These are phyloP conservation scores for Aporrectodea caliginosa DNA, from an alignment of 1,140 invertebrate species.

Conservation along the genomic window DNA sequence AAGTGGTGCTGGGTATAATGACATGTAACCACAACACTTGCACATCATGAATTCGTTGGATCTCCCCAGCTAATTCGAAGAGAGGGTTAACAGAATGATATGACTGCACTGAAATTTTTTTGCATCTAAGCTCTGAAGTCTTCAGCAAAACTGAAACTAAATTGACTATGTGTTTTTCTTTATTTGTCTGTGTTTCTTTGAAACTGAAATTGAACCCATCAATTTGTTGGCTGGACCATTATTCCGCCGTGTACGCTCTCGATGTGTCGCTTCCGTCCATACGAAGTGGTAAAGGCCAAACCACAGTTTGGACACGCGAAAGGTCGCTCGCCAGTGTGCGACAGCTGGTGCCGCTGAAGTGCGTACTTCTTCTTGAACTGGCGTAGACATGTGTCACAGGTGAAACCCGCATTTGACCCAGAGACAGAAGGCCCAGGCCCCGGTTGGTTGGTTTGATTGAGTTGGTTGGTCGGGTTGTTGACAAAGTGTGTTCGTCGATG, in stretches of 20 bases:
- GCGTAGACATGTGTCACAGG: not conserved
- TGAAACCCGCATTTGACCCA: not conserved
- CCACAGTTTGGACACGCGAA: slow-evolving; percentile 13
- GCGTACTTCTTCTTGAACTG: not conserved
- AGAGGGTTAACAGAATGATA: too few relatives aligned
- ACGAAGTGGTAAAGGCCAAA: slow-evolving; percentile 1
- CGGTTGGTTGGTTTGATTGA: too few relatives aligned
- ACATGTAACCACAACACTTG: too few relatives aligned
- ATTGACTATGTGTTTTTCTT: too few relatives aligned
- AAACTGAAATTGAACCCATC: not conserved
- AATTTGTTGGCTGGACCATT: not conserved
- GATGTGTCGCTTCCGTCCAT: not conserved
- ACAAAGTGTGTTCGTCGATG: not conserved
- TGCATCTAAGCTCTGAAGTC: too few relatives aligned
- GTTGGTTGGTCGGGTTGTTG: too few relatives aligned
- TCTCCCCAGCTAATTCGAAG: too few relatives aligned
- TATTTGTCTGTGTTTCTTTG: too few relatives aligned
- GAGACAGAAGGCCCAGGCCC: not conserved
- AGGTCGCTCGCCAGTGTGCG: slow-evolving; percentile 10
- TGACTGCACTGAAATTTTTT: too few relatives aligned
- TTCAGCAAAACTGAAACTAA: too few relatives aligned
- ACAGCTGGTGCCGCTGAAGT: not conserved
- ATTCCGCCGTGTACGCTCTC: not conserved
- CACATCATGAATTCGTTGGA: too few relatives aligned
- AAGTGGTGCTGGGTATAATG: too few relatives aligned